Base-by-base conservation (phyloP, 2,888 invertebrate genomes). In the Eretmocerus hayati region DNA sequence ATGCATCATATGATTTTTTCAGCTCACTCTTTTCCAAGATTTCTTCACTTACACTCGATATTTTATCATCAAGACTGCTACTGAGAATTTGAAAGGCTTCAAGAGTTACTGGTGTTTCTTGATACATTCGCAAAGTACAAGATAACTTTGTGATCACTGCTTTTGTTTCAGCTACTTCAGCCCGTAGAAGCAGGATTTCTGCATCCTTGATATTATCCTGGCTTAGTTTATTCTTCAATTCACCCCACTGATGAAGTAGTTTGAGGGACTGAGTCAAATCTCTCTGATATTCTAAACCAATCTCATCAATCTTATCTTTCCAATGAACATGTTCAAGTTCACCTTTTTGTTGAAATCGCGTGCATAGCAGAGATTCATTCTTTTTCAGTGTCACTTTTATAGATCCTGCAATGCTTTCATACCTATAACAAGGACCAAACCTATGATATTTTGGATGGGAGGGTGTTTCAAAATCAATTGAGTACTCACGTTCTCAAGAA, bases 51-150 rank as follows among this genome's bases (percentile, higher is more conserved):
- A 65, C 58, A 46, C 63, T 61, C 18, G 58, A 53, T 45, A 74
- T 64, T 55, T 73, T 70, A 4, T 69, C 59, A 52, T 72, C 67
- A 22, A 76, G 54, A 43, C 63, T 65, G n/a, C 58, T 57, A 38
- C 69, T 62, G 30, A 76, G 51, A 48, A 64, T 66, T 51, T 58
- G 62, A 49, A 73, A 75, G 15, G 76, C 74, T 43, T 67, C 61
- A 16, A 72, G 42, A 2, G 75, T 72, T 37, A 58, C 55, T 19
- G 67, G 65, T 4, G 70, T 70, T 60, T 76, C 75, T 22, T 62
- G 69, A 48, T 72, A 75, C 65, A 75, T 69, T 52, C 67, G 69
- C n/a, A 69, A 57, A 30, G 66, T 60, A 22, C 69, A 66, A 42
- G 66, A 64, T 35, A 74, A 55, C 42, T 62, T 60, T 46, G 67